Evolutionary conservation across 2,113 vertebrate genomes (phyloP).

Genomic region (Gambusia affinis): DNA sequence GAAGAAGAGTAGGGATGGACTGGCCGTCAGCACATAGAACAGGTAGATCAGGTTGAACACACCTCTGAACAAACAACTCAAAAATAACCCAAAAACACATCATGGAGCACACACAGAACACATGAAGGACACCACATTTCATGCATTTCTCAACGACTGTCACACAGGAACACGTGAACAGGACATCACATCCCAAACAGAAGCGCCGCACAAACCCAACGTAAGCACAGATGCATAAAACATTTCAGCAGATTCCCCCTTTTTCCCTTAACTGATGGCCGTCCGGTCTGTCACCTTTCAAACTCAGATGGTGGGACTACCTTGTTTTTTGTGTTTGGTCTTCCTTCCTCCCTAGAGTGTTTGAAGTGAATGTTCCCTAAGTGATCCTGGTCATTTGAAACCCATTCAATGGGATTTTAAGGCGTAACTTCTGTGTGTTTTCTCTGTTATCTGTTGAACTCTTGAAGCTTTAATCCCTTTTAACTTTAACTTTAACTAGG

Average conservation of each 20-base stretch:
- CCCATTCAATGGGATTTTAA: constrained; percentile 21
- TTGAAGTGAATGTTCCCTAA: constrained; percentile 17
- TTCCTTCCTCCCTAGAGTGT: constrained; percentile 1
- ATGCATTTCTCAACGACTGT: constrained; percentile 60
- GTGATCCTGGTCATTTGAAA: constrained; percentile 31
- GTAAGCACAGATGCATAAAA: constrained; percentile 52
- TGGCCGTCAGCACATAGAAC: constrained; percentile 1
- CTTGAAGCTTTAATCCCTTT: constrained; percentile 9
- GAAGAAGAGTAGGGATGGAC: neutral
- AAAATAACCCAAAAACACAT: constrained; percentile 19
- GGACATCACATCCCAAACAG: constrained; percentile 29
- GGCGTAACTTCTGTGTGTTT: constrained; percentile 25
- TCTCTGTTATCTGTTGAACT: constrained; percentile 33
- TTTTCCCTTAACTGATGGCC: constrained; percentile 50
- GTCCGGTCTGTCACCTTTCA: constrained; percentile 9
- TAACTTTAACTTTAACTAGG: neutral
- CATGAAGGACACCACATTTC: constrained; percentile 36
- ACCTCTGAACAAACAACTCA: constrained; percentile 6
- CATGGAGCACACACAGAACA: constrained; percentile 28
- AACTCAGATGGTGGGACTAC: neutral
- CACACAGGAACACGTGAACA: constrained; percentile 30
- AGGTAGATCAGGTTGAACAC: neutral
- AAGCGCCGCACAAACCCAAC: constrained; percentile 23
- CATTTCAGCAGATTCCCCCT: constrained; percentile 61
- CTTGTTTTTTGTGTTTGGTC: neutral